These are phyloP conservation scores for Oscheius sp. DNA, from an alignment of 1,140 invertebrate genomes.

Conservation along the genomic window DNA sequence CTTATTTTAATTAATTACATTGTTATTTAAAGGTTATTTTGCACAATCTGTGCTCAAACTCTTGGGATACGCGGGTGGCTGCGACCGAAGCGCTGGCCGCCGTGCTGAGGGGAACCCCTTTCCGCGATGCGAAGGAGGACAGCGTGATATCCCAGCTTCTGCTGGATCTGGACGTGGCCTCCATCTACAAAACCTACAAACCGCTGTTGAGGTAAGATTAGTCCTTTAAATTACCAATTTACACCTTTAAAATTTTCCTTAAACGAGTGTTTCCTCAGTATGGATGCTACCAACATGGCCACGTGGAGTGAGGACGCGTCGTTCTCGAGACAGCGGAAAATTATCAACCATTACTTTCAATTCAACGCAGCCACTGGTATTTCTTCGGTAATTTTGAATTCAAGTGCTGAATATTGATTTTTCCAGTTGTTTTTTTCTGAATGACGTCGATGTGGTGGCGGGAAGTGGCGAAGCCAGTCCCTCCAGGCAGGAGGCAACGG, in stretches of 20 bases:
- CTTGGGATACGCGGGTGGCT: slow-evolving; percentile 23
- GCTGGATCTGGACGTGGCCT: neutral
- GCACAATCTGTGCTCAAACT: neutral
- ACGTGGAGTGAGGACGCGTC: too few relatives aligned
- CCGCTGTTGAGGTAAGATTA: neutral
- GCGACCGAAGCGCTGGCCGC: slow-evolving; percentile 13
- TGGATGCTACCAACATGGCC: neutral
- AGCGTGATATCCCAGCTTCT: slow-evolving; percentile 6
- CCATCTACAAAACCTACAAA: neutral
- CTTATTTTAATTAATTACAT: neutral
- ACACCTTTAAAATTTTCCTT: too few relatives aligned
- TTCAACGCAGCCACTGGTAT: neutral
- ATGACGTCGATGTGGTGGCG: neutral
- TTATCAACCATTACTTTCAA: slow-evolving; percentile 28
- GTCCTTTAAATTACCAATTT: neutral
- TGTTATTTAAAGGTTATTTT: slow-evolving; percentile 16
- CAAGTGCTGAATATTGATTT: neutral
- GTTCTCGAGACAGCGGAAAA: neutral
- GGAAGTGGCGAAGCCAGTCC: neutral
- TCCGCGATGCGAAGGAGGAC: neutral
- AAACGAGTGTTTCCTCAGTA: neutral
- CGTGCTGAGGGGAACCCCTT: neutral
- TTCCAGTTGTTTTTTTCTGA: neutral
- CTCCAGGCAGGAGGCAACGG: neutral
- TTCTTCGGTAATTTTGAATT: neutral